These are phyloP conservation scores for Lepidiolamprologus cunningtoni DNA, from an alignment of 2,113 vertebrate genomes.

Conservation along the genomic window DNA sequence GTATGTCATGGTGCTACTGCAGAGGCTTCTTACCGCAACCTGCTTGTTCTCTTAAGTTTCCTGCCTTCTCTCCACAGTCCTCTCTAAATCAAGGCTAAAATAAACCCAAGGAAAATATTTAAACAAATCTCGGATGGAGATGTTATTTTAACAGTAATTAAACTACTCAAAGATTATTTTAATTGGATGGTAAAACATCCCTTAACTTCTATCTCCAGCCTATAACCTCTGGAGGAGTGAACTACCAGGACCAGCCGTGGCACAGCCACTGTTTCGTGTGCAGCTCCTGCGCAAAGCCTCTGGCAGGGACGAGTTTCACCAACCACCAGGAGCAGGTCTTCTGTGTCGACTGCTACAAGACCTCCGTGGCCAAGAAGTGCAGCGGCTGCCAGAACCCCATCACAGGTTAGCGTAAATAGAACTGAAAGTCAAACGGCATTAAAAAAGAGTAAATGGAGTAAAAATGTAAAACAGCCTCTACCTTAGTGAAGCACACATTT, in stretches of 20 bases:
- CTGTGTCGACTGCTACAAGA: constrained; percentile 96
- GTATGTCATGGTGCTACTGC: not conserved
- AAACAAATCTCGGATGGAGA: not conserved
- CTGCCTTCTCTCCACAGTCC: not conserved
- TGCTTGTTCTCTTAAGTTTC: not conserved
- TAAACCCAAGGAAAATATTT: not conserved
- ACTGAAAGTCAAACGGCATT: not conserved
- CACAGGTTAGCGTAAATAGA: constrained; percentile 70
- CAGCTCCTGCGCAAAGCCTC: constrained; percentile 82
- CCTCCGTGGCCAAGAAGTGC: constrained; percentile 91
- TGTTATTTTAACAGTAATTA: not conserved
- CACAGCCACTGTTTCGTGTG: constrained; percentile 93
- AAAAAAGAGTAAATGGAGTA: not conserved
- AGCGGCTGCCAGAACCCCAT: constrained; percentile 89
- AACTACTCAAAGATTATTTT: not conserved
- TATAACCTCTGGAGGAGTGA: constrained; percentile 91
- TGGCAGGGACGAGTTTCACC: constrained; percentile 88
- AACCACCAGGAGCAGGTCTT: constrained; percentile 87
- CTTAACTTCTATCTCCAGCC: constrained; percentile 61
- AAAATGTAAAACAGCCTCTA: not conserved
- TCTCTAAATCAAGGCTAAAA: not conserved
- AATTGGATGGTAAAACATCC: not conserved
- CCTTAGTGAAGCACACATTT: not conserved
- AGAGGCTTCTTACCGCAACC: not conserved
- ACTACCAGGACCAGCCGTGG: constrained; percentile 95